phyloP scores from a whole-genome alignment of 2,797 vertebrate species.

The Spinus olivaceus region DNA sequence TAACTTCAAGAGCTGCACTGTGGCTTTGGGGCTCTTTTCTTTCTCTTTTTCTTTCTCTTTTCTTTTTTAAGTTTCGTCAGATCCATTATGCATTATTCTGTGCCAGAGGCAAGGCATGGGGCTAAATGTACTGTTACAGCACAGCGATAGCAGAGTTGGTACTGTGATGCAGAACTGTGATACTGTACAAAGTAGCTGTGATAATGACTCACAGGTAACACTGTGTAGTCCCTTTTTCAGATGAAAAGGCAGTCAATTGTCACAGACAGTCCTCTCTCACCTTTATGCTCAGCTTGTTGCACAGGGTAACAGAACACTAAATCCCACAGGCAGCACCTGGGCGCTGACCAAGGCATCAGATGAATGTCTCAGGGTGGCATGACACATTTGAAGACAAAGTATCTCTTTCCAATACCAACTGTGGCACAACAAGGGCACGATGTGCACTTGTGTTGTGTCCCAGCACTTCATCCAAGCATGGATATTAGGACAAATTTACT shows the following conservation, averaged over 20 bases:
- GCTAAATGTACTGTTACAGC: slow-evolving; percentile 39
- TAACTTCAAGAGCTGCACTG: neutral
- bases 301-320: neutral
- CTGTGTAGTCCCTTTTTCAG: neutral
- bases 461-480: neutral
- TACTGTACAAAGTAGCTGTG: slow-evolving; percentile 24
- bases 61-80: slow-evolving; percentile 1
- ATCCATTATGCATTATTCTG: slow-evolving; percentile 25
- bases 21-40: neutral
- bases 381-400: neutral
- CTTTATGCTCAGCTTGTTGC: neutral
- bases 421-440: neutral
- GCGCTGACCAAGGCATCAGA: neutral
- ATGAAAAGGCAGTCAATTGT: neutral
- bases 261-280: neutral
- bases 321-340: neutral
- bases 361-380: neutral
- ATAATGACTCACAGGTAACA: neutral
- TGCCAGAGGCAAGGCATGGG: slow-evolving; percentile 38
- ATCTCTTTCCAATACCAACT: neutral
- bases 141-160: neutral
- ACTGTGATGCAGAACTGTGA: slow-evolving; percentile 19
- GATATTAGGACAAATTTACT: neutral
- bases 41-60: neutral
- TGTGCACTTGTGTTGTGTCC: neutral